Conservation (phyloP, 2,888 invertebrate genomes). For the Stegophylla sp. region DNA sequence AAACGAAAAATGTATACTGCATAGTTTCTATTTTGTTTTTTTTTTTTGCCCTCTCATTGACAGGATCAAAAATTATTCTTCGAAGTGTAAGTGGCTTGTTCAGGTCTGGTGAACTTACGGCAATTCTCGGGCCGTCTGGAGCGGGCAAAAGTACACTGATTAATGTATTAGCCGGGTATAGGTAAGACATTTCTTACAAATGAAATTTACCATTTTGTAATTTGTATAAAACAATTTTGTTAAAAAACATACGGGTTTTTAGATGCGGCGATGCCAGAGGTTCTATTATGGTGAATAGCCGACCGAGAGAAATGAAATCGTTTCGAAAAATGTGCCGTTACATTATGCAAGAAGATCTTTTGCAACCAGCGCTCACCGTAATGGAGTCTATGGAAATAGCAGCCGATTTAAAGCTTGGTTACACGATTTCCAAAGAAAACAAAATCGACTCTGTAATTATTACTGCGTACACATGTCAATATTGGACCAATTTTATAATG, state of each 20-base stretch:
- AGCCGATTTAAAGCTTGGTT: slow-evolving; percentile 85
- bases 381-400: slow-evolving; percentile 87
- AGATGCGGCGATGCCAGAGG: slow-evolving; percentile 77
- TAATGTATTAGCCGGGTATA: slow-evolving; percentile 89
- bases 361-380: slow-evolving; percentile 87
- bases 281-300: slow-evolving; percentile 79
- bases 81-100: slow-evolving; percentile 84
- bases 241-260: not conserved
- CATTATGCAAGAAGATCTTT: slow-evolving; percentile 91
- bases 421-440: slow-evolving; percentile 69
- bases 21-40: slow-evolving; percentile 3
- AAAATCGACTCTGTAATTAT: slow-evolving; percentile 76
- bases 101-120: slow-evolving; percentile 83
- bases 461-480: not conserved
- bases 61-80: slow-evolving; percentile 80
- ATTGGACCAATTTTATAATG: not conserved
- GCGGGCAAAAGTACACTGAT: slow-evolving; percentile 90
- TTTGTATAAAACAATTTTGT: too few species aligned
- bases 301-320: slow-evolving; percentile 75
- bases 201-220: not conserved
- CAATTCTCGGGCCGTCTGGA: slow-evolving; percentile 92
- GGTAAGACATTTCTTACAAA: slow-evolving; percentile 69
- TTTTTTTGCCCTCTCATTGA: not conserved
- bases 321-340: slow-evolving; percentile 91
- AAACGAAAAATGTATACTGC: too few species aligned